phyloP scores from a whole-genome alignment of 2,888 invertebrate species.

The Diloba caeruleocephala region DNA sequence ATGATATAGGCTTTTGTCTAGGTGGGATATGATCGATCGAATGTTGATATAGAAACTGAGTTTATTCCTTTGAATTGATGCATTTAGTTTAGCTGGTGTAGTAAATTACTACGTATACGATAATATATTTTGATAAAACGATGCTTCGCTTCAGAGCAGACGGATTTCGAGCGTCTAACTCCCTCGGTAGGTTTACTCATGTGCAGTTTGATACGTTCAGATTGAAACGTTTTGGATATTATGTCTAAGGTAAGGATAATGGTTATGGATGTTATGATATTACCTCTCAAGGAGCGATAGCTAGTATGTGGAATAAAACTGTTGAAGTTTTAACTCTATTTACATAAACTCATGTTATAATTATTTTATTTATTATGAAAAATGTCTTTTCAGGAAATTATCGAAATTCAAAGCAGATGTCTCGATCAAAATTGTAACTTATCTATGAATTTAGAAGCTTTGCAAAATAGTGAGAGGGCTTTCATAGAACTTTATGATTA shows the following conservation, averaged over 20 bases:
- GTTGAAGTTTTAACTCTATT: no score
- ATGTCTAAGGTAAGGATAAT: background rate
- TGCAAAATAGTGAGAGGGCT: no score
- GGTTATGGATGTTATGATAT: no score
- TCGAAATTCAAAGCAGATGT: no score
- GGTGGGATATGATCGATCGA: constrained; percentile 8
- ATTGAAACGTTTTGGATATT: constrained; percentile 15
- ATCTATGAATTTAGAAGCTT: no score
- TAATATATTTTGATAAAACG: constrained; percentile 36
- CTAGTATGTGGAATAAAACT: no score
- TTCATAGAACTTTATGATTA: no score
- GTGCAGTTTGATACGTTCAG: constrained; percentile 1
- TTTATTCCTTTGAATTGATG: constrained; percentile 15
- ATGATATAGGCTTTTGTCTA: constrained; percentile 1
- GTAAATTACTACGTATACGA: constrained; percentile 16
- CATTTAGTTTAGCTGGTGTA: constrained; percentile 17
- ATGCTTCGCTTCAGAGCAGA: constrained; percentile 9
- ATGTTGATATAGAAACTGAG: background rate
- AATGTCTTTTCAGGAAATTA: no score
- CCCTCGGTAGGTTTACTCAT: constrained; percentile 5
- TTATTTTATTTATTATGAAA: no score
- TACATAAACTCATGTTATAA: no score
- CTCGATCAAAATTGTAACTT: no score
- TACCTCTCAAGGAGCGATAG: no score
- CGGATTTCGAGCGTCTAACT: constrained; percentile 17